phyloP scores from a whole-genome alignment of 2,888 invertebrate genomes.

The Tipula unca region DNA sequence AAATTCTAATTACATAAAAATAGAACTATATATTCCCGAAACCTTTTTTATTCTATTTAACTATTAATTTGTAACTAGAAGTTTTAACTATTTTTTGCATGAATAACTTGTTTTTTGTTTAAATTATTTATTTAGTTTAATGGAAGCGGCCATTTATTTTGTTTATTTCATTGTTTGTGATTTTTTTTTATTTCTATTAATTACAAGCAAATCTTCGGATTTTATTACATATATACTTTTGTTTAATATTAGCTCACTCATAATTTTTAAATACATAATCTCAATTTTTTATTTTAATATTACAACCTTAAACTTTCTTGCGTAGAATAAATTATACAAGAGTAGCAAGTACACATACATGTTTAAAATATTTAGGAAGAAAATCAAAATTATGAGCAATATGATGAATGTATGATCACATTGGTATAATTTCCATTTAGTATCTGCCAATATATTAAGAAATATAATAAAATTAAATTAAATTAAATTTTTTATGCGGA shows the following conservation, averaged over 20 bases:
- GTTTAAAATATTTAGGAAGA: no score
- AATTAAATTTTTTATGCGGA: no score
- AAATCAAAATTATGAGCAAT: no score
- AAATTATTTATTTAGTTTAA: not conserved
- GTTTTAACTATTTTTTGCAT: not conserved
- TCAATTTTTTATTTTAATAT: not conserved
- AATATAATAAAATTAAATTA: no score
- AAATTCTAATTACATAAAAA: not conserved
- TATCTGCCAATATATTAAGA: no score
- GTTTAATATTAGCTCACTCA: not conserved
- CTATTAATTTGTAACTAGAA: not conserved
- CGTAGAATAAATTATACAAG: not conserved
- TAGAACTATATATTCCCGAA: not conserved
- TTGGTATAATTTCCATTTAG: no score
- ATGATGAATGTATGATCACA: no score
- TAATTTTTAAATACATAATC: not conserved
- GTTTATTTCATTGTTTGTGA: not conserved
- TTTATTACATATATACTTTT: not conserved
- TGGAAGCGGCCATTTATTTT: not conserved
- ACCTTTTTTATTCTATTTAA: not conserved
- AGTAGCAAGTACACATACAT: not conserved
- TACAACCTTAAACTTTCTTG: not conserved
- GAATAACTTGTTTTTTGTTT: not conserved
- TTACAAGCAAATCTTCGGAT: not conserved
- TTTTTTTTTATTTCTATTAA: not conserved